A percentile compares a stretch with the other conserved stretches of the same genome.
Evolutionary conservation across 2,113 vertebrate genomes (phyloP).

Genomic region (Labeo rohita): DNA sequence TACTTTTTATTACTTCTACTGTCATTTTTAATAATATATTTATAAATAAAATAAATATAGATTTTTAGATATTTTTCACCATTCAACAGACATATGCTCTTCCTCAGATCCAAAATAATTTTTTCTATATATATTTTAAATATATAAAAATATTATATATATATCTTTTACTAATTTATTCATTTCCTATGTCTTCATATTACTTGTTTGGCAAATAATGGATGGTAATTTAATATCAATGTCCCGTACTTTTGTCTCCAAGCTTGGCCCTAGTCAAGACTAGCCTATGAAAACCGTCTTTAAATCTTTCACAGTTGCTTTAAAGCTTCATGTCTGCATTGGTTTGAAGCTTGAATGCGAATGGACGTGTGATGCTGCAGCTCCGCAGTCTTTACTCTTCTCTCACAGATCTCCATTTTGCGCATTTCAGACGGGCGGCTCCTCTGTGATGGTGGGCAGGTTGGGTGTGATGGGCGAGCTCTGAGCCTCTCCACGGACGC

Average conservation of each 20-base stretch:
- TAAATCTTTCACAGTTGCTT: background rate
- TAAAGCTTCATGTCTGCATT: background rate
- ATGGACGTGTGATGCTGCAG: background rate
- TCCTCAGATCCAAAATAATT: too few species aligned
- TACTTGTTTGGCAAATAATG: background rate
- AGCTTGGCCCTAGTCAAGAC: background rate
- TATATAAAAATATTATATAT: too few species aligned
- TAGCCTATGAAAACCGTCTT: background rate
- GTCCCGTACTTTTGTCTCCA: background rate
- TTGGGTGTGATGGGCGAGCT: slow-evolving; percentile 65
- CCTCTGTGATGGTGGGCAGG: slow-evolving; percentile 76
- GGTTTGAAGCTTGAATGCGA: slow-evolving; percentile 25
- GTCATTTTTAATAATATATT: too few species aligned
- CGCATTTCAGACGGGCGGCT: slow-evolving; percentile 55
- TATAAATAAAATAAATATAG: too few species aligned
- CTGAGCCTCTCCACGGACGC: slow-evolving; percentile 66
- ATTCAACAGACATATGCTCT: too few species aligned
- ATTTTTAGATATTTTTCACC: too few species aligned
- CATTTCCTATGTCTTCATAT: background rate
- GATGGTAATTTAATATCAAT: background rate
- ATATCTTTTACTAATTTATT: too few species aligned
- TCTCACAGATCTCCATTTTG: background rate
- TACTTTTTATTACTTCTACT: too few species aligned
- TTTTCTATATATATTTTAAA: too few species aligned
- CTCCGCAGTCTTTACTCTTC: background rate